These are phyloP conservation scores for Callithrix jacchus DNA, from an alignment of 2,113 vertebrate genomes.

Conservation along the genomic window DNA sequence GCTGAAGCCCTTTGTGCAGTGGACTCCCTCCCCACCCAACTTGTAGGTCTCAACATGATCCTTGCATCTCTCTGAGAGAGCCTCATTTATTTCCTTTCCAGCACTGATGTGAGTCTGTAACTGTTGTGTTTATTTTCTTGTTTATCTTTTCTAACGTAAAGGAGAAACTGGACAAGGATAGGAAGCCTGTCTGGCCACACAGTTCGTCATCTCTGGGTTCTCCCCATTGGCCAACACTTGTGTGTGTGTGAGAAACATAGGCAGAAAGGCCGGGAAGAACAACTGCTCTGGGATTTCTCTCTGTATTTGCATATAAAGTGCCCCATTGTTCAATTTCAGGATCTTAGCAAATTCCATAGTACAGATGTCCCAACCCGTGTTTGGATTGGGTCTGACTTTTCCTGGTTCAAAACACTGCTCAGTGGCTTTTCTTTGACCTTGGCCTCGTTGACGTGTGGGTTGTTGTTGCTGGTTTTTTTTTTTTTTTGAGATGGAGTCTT, in stretches of 20 bases:
- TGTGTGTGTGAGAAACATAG: background rate
- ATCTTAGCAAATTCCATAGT: background rate
- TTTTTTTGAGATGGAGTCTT: too few species aligned
- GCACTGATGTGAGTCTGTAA: background rate
- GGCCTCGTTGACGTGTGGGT: background rate
- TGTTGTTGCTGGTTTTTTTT: too few species aligned
- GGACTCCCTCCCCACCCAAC: background rate
- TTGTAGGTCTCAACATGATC: background rate
- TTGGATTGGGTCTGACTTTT: background rate
- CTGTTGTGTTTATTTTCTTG: background rate
- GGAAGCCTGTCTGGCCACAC: background rate
- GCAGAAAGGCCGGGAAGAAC: accelerated
- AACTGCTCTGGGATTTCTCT: background rate
- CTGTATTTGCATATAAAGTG: background rate
- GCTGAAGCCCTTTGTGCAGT: background rate
- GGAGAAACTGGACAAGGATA: background rate
- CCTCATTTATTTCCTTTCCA: background rate
- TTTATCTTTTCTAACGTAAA: background rate
- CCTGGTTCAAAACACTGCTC: background rate
- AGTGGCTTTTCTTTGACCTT: background rate
- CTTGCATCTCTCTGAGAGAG: background rate
- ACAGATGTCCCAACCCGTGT: background rate
- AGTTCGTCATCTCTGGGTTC: too few species aligned
- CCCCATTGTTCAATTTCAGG: background rate
- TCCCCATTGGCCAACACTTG: accelerated